These are phyloP conservation scores for Hypothenemus hampei DNA, from an alignment of 1,140 invertebrate genomes.

Conservation along the genomic window DNA sequence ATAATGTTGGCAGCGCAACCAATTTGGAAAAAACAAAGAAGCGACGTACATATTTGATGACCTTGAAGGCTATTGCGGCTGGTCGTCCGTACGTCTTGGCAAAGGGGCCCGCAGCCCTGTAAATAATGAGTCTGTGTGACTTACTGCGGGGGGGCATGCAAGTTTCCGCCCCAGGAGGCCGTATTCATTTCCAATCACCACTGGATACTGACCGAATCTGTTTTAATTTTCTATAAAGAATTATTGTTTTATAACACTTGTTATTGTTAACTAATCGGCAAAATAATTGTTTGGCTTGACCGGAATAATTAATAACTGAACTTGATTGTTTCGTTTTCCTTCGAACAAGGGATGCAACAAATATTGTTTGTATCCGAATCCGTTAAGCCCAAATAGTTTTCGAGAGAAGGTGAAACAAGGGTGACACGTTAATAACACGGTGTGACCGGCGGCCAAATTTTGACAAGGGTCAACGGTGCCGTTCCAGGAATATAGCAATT, in stretches of 20 bases:
- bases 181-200: conserved; percentile 47
- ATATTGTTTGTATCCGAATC: conserved; percentile 10
- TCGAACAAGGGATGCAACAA: too few relatives aligned
- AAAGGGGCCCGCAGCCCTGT: conserved; percentile 38
- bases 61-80: conserved; percentile 26
- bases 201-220: conserved; percentile 42
- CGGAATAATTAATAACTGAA: conserved; percentile 25
- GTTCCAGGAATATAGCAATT: conserved; percentile 38
- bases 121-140: conserved; percentile 45
- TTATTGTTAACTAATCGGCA: conserved; percentile 33
- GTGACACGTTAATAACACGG: conserved; percentile 37
- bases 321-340: conserved; percentile 26
- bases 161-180: conserved; percentile 39
- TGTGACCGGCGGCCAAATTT: conserved; percentile 33
- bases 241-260: conserved; percentile 46
- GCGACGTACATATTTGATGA: conserved; percentile 30
- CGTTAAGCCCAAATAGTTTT: conserved; percentile 20
- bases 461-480: conserved; percentile 35
- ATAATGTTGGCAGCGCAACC: neutral
- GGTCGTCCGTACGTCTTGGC: conserved; percentile 35
- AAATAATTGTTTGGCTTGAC: conserved; percentile 26
- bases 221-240: conserved; percentile 43
- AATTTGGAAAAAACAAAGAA: conserved; percentile 18
- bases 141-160: conserved; percentile 40
- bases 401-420: conserved; percentile 27